Base-by-base conservation (phyloP, 1,140 invertebrate species). In the Lepidotrigona ventralis region DNA sequence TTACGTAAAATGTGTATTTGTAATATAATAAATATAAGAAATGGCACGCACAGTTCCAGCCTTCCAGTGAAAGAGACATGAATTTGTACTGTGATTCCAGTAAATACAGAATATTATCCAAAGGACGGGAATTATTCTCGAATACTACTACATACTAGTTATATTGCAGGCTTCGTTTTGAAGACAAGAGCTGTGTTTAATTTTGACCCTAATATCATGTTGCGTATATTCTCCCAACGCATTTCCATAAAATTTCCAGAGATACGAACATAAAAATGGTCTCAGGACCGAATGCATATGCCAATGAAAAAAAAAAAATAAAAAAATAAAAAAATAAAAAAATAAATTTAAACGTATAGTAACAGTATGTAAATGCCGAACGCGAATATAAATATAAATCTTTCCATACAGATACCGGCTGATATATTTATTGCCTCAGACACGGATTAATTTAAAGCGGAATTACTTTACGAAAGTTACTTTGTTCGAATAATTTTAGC, bases 391-490 rank as follows among this genome's bases (percentile, higher is more conserved):
- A 46, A 46, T 23, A 5, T 17, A 26, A 53, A 53, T 66, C 14
- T 33, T 68, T 19, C 46, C n/a, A 46, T 73, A 29, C 46, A 46
- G 19, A 33, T 26, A 46, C 15, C 14, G 17, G 39, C 29, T 21
- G 63, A 14, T 54, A 70, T 29, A n/a, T 69, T 33, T 56, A 69
- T 60, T 29, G 33, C 21, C 8, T 46, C 26, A 26, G 39, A 53
- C 75, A 29, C 5, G 21, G 23, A 71, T 70, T 19, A 26, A 58
- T 29, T 71, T 21, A 29, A 46, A 79, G 29, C 29, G 29, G 26
- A 60, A 58, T 80, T 60, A 29, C 19, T 73, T 64, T 54, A 63
- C 17, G 19, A 80, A 64, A 64, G 63, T 53, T 68, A 66, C 46
- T 46, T 71, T 46, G 39, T 23, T 8, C 21, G 46, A 66, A 54